Evolutionary conservation across 2,113 vertebrate genomes (phyloP), one percentile per base, ranked within the genome.

Genomic region (Ahaetulla prasina): DNA sequence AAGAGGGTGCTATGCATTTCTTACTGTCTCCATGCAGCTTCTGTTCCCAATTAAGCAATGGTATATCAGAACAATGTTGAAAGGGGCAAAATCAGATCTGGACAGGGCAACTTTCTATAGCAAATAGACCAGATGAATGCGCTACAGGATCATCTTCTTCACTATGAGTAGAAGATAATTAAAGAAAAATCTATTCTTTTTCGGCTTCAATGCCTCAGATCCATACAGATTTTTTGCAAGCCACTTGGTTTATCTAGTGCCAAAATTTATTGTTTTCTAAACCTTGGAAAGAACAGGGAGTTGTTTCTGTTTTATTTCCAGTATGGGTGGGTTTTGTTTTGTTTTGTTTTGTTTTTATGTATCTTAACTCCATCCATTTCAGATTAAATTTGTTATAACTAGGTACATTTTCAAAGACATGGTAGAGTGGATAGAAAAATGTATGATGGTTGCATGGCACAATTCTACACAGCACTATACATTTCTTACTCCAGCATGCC

Each of bases 301-400:
- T 50, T 47, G 23, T 47, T 57, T 86, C 12, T 87, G 20, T 45
- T 57, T 43, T 91, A 30, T 54, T 89, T 4, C 49, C 50, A 91
- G 2, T 16, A 2, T 27, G 84, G 47, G 39, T 89, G 7, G 63
- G 63, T 18, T 14, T 18, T 25, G 57, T 3, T 60, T 68, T 16
- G 0, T n/a, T n/a, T 35, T 68, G 1, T 60, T 35, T 35, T 16
- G 35, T 35, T 18, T 50, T 49, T 63, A 10, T 87, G 9, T 49
- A 85, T 68, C 55, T 54, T 87, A 43, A 90, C 92, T 96, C 95
- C 96, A 94, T 95, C 96, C 96, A 0, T 57, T 87, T 95, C 87
- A 94, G 94, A 89, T 30, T 2, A 91, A 93, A 89, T 60, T 30
- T 93, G 25, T 88, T 94, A 60, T 85, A 1, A 84, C 92, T 22